Evolutionary conservation across 2,888 invertebrate genomes (phyloP).

Genomic region (Marasmarcha lunaedactyla): DNA sequence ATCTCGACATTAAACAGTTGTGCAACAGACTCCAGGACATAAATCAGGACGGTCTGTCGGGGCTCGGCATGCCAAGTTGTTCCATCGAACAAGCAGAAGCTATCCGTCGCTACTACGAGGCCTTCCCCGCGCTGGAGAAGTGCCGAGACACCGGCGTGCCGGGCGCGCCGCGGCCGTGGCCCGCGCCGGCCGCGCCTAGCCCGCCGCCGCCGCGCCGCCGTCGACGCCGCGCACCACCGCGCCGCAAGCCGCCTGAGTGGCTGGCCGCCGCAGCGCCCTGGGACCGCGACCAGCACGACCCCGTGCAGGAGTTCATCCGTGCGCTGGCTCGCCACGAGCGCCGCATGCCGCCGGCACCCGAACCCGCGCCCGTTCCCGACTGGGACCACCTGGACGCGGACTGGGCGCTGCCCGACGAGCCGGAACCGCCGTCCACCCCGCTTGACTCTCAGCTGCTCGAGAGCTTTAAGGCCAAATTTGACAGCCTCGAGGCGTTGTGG

Average conservation of each 20-base stretch:
- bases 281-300: slow-evolving; percentile 62
- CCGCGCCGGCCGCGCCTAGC: slow-evolving; percentile 26
- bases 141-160: slow-evolving; percentile 51
- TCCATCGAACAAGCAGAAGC: slow-evolving; percentile 72
- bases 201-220: neutral
- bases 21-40: slow-evolving; percentile 82
- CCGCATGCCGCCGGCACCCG: slow-evolving; percentile 17
- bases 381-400: slow-evolving; percentile 42
- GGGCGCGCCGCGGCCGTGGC: slow-evolving; percentile 56
- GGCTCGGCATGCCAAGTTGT: slow-evolving; percentile 64
- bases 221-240: neutral
- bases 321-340: slow-evolving; percentile 61
- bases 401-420: slow-evolving; percentile 43
- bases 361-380: slow-evolving; percentile 36
- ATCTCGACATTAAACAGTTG: slow-evolving; percentile 87
- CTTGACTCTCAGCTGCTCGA: slow-evolving; percentile 67
- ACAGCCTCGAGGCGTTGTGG: slow-evolving; percentile 78
- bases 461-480: slow-evolving; percentile 75
- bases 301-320: slow-evolving; percentile 57
- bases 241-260: slow-evolving; percentile 60
- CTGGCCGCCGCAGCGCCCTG: slow-evolving; percentile 63
- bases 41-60: slow-evolving; percentile 45
- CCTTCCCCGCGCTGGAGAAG: slow-evolving; percentile 78
- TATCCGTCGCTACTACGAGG: slow-evolving; percentile 81
- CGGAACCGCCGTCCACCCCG: slow-evolving; percentile 36